Evolutionary conservation across 1,140 invertebrate genomes (phyloP), one percentile per base, ranked within the genome.

Genomic region (Meloidogyne exigua): DNA sequence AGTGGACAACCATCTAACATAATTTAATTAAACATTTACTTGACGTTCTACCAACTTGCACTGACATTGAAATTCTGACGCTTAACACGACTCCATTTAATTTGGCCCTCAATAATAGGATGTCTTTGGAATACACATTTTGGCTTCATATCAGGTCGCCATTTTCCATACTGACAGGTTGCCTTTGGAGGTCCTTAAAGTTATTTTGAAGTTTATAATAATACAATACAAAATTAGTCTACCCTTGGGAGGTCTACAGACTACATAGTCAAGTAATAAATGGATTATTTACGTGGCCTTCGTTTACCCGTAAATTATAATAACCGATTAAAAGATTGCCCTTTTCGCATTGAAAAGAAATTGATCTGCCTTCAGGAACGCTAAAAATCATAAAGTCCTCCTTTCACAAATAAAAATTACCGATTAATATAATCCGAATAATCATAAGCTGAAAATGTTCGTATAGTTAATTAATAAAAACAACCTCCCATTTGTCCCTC

Each of bases 311-410:
- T 32, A 7, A 32, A 32, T n/a, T n/a, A n/a, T n/a, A 9, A 39
- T 39, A 32, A 83, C 80, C 80, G 2, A 81, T 74, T 32, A 81
- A 66, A 36, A 72, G 65, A 71, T 84, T 84, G 21, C 80, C 82
- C 72, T 94, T 93, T 77, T 95, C 92, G 87, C 95, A 98, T 81
- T 96, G 93, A 88, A 95, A 98, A 91, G 95, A 94, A 36, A 98
- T 96, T 87, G 96, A 93, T 80, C 95, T 94, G 85, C 96, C 96
- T 88, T 88, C 87, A 5, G 82, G 86, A 12, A 87, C 83, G 28
- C 81, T n/a, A 25, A 62, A 92, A 89, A 94, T 95, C 7, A n/a
- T n/a, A 21, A 12, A 57, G 21, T 44, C 10, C 36, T 39, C 0
- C 10, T 39, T 39, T 10, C 13, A 44, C 15, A 15, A 13, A n/a